Evolutionary conservation across 2,888 invertebrate genomes (phyloP).

Genomic region (Congeria kusceri): DNA sequence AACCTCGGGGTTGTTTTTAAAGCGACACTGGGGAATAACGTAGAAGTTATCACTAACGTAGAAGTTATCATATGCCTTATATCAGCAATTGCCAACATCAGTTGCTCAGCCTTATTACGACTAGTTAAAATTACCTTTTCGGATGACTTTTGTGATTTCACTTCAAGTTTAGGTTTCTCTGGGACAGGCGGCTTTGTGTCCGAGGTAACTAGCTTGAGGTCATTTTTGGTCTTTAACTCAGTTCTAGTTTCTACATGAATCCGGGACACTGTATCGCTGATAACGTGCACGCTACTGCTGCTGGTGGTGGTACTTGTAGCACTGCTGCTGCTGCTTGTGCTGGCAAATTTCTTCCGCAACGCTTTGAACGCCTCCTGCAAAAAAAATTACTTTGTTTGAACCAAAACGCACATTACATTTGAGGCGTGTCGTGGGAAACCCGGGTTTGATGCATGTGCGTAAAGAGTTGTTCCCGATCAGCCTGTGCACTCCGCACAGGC

Average conservation of each 20-base stretch:
- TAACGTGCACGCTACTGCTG: background rate
- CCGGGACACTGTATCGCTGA: background rate
- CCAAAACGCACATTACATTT: background rate
- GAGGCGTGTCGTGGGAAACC: too few species aligned
- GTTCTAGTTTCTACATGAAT: background rate
- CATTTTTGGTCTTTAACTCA: background rate
- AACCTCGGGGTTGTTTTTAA: too few species aligned
- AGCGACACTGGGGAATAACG: too few species aligned
- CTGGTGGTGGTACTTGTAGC: background rate
- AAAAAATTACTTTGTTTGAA: background rate
- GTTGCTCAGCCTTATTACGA: too few species aligned
- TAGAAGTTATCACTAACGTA: too few species aligned
- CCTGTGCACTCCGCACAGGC: too few species aligned
- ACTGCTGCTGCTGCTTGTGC: background rate
- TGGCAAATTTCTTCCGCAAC: constrained; percentile 1
- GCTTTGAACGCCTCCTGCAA: background rate
- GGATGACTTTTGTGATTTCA: background rate
- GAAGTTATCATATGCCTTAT: too few species aligned
- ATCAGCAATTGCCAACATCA: too few species aligned
- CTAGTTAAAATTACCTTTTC: background rate
- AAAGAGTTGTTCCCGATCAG: too few species aligned
- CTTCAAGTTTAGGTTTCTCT: background rate
- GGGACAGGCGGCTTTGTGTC: background rate
- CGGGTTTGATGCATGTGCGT: too few species aligned
- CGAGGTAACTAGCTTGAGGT: background rate